phyloP scores from a whole-genome alignment of 2,888 invertebrate species.

The Eilema depressum region DNA sequence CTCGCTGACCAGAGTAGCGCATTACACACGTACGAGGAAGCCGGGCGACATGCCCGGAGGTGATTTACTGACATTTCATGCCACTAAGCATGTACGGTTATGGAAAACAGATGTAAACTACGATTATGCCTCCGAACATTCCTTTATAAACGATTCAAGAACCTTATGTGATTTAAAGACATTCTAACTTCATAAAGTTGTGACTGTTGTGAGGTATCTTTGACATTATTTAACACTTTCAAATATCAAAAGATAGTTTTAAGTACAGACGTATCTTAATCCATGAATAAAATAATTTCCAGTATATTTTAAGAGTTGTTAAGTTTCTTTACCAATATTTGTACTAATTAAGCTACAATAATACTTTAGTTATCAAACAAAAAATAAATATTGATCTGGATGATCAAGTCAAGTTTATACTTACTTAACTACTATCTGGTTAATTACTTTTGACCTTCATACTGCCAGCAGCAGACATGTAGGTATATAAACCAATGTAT shows the following conservation, averaged over 20 bases:
- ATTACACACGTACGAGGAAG: constrained; percentile 85
- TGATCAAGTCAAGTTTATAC: too few species aligned
- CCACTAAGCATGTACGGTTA: constrained; percentile 54
- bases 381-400: too few species aligned
- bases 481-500: background rate
- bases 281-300: background rate
- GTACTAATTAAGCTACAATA: too few species aligned
- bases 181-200: background rate
- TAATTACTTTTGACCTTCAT: constrained; percentile 26
- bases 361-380: too few species aligned
- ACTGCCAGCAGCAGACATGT: constrained; percentile 12
- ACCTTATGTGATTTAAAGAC: constrained; percentile 9
- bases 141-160: constrained; percentile 28
- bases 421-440: constrained; percentile 21
- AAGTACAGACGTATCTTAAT: background rate
- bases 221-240: background rate
- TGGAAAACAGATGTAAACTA: constrained; percentile 57
- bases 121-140: constrained; percentile 42
- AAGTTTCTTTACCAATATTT: too few species aligned
- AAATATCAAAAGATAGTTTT: background rate
- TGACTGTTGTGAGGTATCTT: background rate
- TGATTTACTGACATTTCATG: constrained; percentile 78
- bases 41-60: constrained; percentile 76
- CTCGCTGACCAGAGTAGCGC: constrained; percentile 79
- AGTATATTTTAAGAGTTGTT: constrained; percentile 10